Conservation (phyloP, 30 jellyfish, hydroid and myxozoan genomes). For the Aurelia coerulea region DNA sequence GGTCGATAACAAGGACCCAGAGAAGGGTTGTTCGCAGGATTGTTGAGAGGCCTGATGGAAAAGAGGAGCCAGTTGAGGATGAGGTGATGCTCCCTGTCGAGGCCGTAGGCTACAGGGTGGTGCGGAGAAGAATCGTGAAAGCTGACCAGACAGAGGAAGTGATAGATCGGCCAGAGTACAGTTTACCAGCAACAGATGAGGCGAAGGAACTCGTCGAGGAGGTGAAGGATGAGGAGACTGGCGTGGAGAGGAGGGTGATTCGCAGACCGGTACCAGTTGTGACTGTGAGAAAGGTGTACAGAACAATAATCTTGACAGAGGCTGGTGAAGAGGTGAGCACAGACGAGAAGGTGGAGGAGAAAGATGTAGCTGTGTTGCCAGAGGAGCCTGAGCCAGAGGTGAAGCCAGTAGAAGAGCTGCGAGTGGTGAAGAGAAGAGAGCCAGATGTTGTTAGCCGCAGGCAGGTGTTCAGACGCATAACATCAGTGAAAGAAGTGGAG, state of each 20-base stretch:
- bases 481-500: neutral
- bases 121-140: conserved; percentile 41
- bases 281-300: conserved; percentile 83
- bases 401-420: conserved; percentile 43
- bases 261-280: conserved; percentile 86
- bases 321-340: conserved; percentile 34
- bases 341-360: conserved; percentile 12
- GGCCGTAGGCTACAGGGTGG: conserved; percentile 46
- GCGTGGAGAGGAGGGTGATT: conserved; percentile 69
- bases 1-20: conserved; percentile 72
- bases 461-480: conserved; percentile 20
- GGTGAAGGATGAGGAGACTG: conserved; percentile 44
- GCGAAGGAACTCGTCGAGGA: conserved; percentile 59
- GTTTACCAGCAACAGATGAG: conserved; percentile 62
- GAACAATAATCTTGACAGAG: conserved; percentile 57
- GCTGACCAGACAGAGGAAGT: conserved; percentile 47
- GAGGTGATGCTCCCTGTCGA: conserved; percentile 57
- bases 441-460: conserved; percentile 27
- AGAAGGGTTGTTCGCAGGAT: conserved; percentile 75
- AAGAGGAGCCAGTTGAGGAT: conserved; percentile 42
- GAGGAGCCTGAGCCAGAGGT: neutral
- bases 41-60: conserved; percentile 44
- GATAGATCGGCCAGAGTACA: conserved; percentile 62
- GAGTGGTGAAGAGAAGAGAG: conserved; percentile 30
- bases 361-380: conserved; percentile 16